A percentile compares a stretch with the other conserved stretches of the same genome.
Conservation (phyloP, 2,888 invertebrate species). For the Pandemis heparana region DNA sequence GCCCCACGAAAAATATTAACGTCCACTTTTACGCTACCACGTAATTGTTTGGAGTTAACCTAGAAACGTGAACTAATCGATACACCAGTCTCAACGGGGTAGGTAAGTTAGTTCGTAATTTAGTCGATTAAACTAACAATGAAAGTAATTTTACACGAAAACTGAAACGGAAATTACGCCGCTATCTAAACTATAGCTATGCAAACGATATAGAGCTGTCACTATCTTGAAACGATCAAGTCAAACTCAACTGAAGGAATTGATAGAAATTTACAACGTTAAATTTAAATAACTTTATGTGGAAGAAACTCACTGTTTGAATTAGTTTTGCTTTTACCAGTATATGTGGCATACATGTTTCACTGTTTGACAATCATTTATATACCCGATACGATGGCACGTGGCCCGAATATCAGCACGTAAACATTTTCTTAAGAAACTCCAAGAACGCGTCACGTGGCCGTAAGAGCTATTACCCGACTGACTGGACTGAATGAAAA, state of each 20-base stretch:
- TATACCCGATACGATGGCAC: conserved; percentile 5
- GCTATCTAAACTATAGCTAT: conserved; percentile 4
- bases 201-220: neutral
- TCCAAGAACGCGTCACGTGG: conserved; percentile 10
- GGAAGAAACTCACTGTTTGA: conserved; percentile 29
- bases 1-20: neutral
- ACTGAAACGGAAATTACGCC: conserved; percentile 2
- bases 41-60: conserved; percentile 26
- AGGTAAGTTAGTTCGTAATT: conserved; percentile 7
- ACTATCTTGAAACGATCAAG: neutral
- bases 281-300: neutral
- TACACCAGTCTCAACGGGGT: conserved; percentile 13
- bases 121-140: conserved; percentile 31
- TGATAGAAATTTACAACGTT: neutral
- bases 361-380: conserved; percentile 23
- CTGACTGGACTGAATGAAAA: conserved; percentile 28
- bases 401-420: neutral
- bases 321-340: conserved; percentile 31
- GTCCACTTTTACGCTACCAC: neutral
- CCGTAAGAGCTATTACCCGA: conserved; percentile 22
- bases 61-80: conserved; percentile 32
- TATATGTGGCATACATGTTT: conserved; percentile 25
- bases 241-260: neutral
- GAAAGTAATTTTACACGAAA: conserved; percentile 12
- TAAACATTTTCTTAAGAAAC: conserved; percentile 19